Evolutionary conservation across 2,797 vertebrate genomes (phyloP).

Genomic region (Takifugu ocellatus): DNA sequence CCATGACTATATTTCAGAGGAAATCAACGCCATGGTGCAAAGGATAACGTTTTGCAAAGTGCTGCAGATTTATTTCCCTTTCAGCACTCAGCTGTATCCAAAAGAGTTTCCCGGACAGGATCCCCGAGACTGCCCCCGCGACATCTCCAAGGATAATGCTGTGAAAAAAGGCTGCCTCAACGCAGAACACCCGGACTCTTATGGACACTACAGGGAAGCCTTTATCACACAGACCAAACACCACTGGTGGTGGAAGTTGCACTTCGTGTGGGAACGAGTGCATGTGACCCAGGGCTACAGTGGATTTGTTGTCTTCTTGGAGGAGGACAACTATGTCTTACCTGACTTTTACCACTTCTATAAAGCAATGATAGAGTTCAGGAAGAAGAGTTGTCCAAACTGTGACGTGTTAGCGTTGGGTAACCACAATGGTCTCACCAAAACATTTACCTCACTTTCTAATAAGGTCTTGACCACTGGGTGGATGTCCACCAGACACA

Average conservation of each 20-base stretch:
- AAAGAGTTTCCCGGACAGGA: conserved; percentile 76
- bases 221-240: conserved; percentile 79
- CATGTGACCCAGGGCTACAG: conserved; percentile 69
- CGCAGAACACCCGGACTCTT: conserved; percentile 73
- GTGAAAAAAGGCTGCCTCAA: conserved; percentile 72
- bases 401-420: conserved; percentile 76
- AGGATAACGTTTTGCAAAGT: conserved; percentile 78
- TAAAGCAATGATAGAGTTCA: conserved; percentile 60
- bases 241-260: conserved; percentile 85
- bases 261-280: conserved; percentile 81
- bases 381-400: conserved; percentile 61
- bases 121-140: conserved; percentile 71
- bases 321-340: conserved; percentile 80
- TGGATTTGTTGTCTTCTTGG: conserved; percentile 71
- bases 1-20: conserved; percentile 77
- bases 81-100: conserved; percentile 79
- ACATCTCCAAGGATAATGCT: conserved; percentile 68
- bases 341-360: conserved; percentile 76
- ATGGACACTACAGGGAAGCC: conserved; percentile 80
- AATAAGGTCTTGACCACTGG: conserved; percentile 65
- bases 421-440: conserved; percentile 62
- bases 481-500: conserved; percentile 79
- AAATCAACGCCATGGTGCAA: conserved; percentile 69
- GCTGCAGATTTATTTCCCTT: conserved; percentile 81
- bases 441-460: conserved; percentile 52